Evolutionary conservation across 1,140 invertebrate genomes (phyloP).

Genomic region (Paraescarpia echinospica): DNA sequence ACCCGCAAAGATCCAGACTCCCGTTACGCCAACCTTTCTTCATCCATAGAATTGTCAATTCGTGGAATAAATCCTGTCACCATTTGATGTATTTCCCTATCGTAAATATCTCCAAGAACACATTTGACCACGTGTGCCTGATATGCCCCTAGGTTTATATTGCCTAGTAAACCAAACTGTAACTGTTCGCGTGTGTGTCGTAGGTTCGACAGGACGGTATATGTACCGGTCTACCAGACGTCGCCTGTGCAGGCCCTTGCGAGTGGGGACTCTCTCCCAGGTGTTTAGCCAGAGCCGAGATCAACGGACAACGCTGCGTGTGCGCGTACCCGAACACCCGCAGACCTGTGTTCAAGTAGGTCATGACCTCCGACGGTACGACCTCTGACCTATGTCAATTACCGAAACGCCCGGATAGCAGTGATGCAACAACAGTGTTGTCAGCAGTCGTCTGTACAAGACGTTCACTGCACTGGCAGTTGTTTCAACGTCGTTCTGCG

Average conservation of each 20-base stretch:
- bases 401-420: not conserved
- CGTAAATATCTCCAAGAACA: no score
- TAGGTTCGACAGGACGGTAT: not conserved
- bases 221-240: not conserved
- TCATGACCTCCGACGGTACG: not conserved
- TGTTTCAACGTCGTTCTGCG: not conserved
- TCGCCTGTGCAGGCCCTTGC: not conserved
- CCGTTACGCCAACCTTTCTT: not conserved
- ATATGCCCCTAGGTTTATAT: no score
- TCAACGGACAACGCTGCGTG: not conserved
- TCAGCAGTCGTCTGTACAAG: no score
- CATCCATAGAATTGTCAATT: not conserved
- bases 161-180: no score
- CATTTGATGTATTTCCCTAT: no score
- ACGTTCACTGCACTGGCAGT: not conserved
- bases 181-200: no score
- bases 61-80: no score
- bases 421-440: not conserved
- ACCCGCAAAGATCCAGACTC: no score
- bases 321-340: not conserved
- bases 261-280: not conserved
- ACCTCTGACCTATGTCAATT: not conserved
- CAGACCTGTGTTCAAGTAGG: not conserved
- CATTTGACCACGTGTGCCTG: not conserved
- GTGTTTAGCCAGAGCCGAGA: not conserved